Evolutionary conservation across 2,113 vertebrate species (phyloP), one percentile per base, ranked within the genome.

Genomic region (Crocuta crocuta): DNA sequence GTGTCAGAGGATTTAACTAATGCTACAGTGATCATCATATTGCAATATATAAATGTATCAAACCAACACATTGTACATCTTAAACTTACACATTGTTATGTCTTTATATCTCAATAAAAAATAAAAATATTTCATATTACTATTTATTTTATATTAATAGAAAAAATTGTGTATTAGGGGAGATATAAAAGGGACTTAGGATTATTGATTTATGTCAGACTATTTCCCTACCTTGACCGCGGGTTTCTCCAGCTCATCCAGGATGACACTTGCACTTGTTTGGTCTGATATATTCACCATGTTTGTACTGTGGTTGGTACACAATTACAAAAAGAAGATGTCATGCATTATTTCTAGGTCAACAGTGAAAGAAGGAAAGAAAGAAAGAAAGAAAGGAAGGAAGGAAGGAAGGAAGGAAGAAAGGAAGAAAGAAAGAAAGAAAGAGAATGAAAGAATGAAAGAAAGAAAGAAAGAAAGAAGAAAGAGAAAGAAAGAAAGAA

Each of bases 241-340:
- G 99, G 96, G 99, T 99, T 99, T 99, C 99, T 94, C 99, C 99
- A 0, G 99, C 99, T 98, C 99, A 99, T 91, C 99, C 99, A 0
- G 99, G 98, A 73, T 99, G 99, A 94, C 99, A 99, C 98, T 99
- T 99, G 99, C 99, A 99, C 98, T 99, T 99, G 98, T 99, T 99
- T 82, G 99, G 99, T 97, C 99, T 99, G 55, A 99, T 70, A 13
- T 99, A 99, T 95, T 99, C 99, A 11, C 99, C 99, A 0, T 99
- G 99, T 96, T 99, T 99, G 94, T 99, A 99, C 87, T 99, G 99
- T 35, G 99, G 99, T 83, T 99, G 99, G 95, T 99, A 99, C 74
- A 99, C 89, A 93, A 99, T 99, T 99, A 99, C 82, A 91, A 97
- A 98, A 1, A 98, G 24, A 98, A 66, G 96, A 96, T 2, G 65